Conservation (phyloP, 2,797 vertebrate genomes). For the Rhincodon typus region DNA sequence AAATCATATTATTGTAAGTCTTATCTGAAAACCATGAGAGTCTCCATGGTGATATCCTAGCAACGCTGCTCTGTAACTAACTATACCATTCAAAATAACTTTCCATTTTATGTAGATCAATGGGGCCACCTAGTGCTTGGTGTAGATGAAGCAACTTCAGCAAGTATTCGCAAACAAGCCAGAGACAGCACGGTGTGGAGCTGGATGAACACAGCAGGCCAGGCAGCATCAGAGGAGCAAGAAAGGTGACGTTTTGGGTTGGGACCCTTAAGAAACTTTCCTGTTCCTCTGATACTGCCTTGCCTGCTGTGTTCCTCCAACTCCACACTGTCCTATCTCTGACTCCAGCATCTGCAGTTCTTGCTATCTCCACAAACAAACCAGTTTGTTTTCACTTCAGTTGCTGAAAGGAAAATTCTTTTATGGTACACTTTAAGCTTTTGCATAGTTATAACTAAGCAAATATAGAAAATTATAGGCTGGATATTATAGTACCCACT, state of each 20-base stretch:
- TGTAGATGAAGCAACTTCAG: background rate
- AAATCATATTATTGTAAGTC: slow-evolving; percentile 15
- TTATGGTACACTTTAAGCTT: background rate
- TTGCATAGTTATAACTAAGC: background rate
- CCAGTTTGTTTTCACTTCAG: background rate
- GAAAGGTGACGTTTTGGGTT: too few species aligned
- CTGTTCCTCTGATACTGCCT: too few species aligned
- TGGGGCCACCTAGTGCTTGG: background rate
- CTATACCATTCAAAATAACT: background rate
- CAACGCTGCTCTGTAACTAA: background rate
- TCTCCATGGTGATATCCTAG: background rate
- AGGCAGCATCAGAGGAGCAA: too few species aligned
- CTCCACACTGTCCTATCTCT: too few species aligned
- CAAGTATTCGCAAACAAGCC: background rate
- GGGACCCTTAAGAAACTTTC: too few species aligned
- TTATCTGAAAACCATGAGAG: background rate
- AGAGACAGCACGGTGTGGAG: too few species aligned
- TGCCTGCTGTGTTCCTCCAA: too few species aligned
- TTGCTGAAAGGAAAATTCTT: background rate
- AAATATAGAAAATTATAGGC: background rate
- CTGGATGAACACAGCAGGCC: too few species aligned
- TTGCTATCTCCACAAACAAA: background rate
- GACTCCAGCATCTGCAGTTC: too few species aligned
- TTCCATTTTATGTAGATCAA: background rate
- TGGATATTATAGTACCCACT: background rate